Evolutionary conservation across 37 sponge, comb jelly and placozoan species (phyloP).

Genomic region (Hexactinellida sp.): DNA sequence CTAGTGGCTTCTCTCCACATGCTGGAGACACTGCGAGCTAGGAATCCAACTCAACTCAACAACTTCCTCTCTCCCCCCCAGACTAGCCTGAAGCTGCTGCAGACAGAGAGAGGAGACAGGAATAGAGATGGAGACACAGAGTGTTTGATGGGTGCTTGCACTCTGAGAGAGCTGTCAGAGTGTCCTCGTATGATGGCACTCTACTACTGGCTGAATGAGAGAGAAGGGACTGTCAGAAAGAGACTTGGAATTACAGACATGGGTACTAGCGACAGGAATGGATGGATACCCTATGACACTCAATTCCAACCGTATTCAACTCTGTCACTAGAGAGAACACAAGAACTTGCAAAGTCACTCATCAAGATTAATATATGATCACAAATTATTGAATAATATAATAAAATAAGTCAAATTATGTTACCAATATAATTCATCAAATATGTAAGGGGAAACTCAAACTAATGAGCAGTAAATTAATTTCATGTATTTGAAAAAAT

Average conservation of each 20-base stretch:
- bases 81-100: neutral
- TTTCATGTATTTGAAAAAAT: no score
- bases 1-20: neutral
- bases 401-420: no score
- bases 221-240: neutral
- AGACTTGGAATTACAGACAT: neutral
- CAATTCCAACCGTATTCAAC: neutral
- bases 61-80: neutral
- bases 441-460: no score
- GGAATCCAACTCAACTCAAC: neutral
- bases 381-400: no score
- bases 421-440: no score
- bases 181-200: neutral
- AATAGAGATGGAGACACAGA: neutral
- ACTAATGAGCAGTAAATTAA: no score
- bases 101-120: neutral
- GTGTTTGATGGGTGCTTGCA: neutral
- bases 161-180: neutral
- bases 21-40: neutral
- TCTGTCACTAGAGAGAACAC: neutral
- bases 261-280: no score
- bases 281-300: neutral
- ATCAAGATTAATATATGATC: no score
- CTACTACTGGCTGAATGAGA: neutral
- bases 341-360: no score